Evolutionary conservation across 2,113 vertebrate species (phyloP), one percentile per base, ranked within the genome.

Genomic region (Leiothrix lutea): DNA sequence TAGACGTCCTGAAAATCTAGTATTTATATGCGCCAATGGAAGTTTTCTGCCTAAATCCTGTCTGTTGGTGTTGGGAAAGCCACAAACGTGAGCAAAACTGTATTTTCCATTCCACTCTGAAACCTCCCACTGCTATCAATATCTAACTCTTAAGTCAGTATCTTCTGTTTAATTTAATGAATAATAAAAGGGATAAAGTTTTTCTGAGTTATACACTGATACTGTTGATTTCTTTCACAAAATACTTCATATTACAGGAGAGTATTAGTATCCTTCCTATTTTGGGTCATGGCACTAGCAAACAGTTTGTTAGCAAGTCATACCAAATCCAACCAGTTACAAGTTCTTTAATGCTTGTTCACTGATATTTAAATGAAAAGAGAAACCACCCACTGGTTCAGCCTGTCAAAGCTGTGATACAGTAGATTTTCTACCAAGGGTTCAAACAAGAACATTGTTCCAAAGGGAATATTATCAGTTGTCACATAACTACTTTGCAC

Each of bases 1-100:
- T 8, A 60, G 3, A 2, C 6, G 14, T 79, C 58, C 72, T 53
- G 25, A 84, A 86, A 42, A 81, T 11, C 14, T 19, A 74, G 26
- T 60, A 84, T 54, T 94, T 44, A 56, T 19, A 64, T 0, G 0
- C 23, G 13, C 3, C 33, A 56, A 23, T 0, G 0, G 25, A 89
- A 60, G 28, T 51, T 64, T 87, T 69, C 42, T 65, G 4, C 29
- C 25, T 84, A 78, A 73, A 83, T 64, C 12, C 38, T 57, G 20
- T 26, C 33, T 54, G 10, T 47, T 64, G 26, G 14, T 51, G 29
- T 14, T 51, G 40, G 19, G 19, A 91, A 15, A 58, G 36, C 4
- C 24, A 25, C 22, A 58, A 87, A 44, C 1, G 0, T 20, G 20
- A 70, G 23, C 15, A 86, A 62, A 91, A 73, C 8, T 29, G 0